phyloP scores from a whole-genome alignment of 2,888 invertebrate genomes.

The Tillus elongatus region DNA sequence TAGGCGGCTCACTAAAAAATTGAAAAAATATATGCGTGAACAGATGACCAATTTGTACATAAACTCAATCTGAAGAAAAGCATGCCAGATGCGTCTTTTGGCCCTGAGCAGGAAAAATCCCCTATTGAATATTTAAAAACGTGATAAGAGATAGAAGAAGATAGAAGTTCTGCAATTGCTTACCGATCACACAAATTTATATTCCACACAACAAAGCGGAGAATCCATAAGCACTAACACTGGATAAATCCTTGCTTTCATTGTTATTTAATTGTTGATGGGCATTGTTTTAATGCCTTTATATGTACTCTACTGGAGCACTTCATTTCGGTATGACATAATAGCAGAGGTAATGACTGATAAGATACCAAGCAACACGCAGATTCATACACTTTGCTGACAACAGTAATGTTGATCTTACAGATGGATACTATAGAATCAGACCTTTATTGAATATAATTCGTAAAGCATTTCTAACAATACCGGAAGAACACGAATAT shows the following conservation, averaged over 20 bases:
- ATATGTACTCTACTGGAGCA: conserved; percentile 4
- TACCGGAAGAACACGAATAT: too few relatives aligned
- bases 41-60: too few relatives aligned
- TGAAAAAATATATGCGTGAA: too few relatives aligned
- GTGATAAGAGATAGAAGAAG: too few relatives aligned
- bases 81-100: too few relatives aligned
- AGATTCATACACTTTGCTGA: conserved; percentile 5
- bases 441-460: too few relatives aligned
- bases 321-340: background rate
- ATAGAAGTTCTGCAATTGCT: background rate
- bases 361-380: background rate
- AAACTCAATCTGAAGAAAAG: too few relatives aligned
- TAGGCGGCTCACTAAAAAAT: too few relatives aligned
- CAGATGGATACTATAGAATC: too few relatives aligned
- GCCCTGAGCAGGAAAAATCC: too few relatives aligned
- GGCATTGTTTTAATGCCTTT: conserved; percentile 4
- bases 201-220: conserved; percentile 3
- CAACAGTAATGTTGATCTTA: background rate
- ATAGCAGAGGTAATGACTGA: conserved; percentile 6
- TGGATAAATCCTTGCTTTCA: background rate
- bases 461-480: too few relatives aligned
- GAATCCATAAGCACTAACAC: background rate
- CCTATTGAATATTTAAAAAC: too few relatives aligned
- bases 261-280: conserved; percentile 4
- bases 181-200: conserved; percentile 2